These are phyloP conservation scores for Apogon talboti DNA, from an alignment of 2,797 vertebrate species.

Conservation along the genomic window DNA sequence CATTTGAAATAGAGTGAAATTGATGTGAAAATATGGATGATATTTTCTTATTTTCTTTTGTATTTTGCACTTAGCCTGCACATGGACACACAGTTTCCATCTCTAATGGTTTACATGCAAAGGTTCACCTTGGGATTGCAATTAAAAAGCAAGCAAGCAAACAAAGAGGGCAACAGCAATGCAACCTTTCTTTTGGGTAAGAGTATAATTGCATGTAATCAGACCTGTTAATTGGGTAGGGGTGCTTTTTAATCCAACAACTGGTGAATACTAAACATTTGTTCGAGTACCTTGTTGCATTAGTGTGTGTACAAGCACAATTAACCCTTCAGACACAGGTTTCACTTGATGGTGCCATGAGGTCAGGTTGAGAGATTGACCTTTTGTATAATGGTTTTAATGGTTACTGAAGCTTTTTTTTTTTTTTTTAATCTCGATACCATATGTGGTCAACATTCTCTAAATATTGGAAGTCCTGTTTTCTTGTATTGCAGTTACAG, in stretches of 20 bases:
- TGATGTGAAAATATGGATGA: conserved; percentile 40
- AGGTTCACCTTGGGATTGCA: conserved; percentile 24
- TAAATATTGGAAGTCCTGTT: neutral
- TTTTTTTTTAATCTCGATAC: conserved; percentile 4
- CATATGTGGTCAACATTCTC: conserved; percentile 3
- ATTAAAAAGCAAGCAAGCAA: conserved; percentile 31
- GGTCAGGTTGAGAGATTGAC: conserved; percentile 10
- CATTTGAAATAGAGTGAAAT: conserved; percentile 35
- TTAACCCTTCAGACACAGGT: conserved; percentile 3
- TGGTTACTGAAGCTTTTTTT: neutral
- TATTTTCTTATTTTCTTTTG: conserved; percentile 26
- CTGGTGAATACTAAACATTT: conserved; percentile 7
- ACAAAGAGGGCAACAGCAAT: conserved; percentile 32
- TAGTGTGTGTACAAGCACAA: conserved; percentile 11
- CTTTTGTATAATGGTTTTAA: conserved; percentile 11
- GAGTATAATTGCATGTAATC: conserved; percentile 43
- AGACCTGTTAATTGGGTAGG: conserved; percentile 32
- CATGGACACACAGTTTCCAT: conserved; percentile 1
- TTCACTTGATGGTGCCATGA: conserved; percentile 5
- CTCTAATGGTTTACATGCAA: conserved; percentile 12
- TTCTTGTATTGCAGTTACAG: conserved; percentile 10
- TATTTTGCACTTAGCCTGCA: neutral
- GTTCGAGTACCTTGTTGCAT: conserved; percentile 4
- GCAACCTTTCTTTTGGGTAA: conserved; percentile 19
- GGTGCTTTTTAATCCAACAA: conserved; percentile 34